Percentiles rank a stretch among this genome's conserved stretches.
These are phyloP conservation scores for Drosophila silvestris DNA, from an alignment of 2,888 invertebrate genomes.

Conservation along the genomic window DNA sequence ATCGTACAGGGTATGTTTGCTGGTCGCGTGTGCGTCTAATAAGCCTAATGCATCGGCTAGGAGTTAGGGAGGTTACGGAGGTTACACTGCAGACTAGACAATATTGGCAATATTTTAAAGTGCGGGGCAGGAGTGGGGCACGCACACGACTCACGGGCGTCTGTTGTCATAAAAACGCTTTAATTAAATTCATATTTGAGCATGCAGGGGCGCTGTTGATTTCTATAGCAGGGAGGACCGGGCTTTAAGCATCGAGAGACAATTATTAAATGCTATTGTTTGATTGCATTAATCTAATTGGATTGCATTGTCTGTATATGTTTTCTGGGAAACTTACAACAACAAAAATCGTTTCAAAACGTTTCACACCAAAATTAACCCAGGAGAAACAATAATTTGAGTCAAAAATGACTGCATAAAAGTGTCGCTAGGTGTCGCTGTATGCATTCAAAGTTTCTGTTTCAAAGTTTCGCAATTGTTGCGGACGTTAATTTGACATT, in stretches of 20 bases:
- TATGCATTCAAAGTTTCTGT: conserved; percentile 31
- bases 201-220: conserved; percentile 50
- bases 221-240: conserved; percentile 43
- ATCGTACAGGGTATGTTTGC: conserved; percentile 21
- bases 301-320: conserved; percentile 38
- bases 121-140: conserved; percentile 37
- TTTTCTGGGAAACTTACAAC: neutral
- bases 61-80: conserved; percentile 28
- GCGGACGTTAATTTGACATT: conserved; percentile 68
- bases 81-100: conserved; percentile 65
- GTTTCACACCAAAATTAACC: neutral
- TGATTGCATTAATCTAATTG: conserved; percentile 74
- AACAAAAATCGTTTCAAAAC: conserved; percentile 5
- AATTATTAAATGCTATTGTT: conserved; percentile 64
- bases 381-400: neutral
- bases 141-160: conserved; percentile 63
- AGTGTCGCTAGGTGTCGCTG: conserved; percentile 43
- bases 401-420: conserved; percentile 22
- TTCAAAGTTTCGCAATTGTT: conserved; percentile 53
- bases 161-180: conserved; percentile 78
- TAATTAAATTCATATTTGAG: conserved; percentile 83
- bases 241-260: conserved; percentile 44
- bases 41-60: conserved; percentile 71
- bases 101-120: conserved; percentile 82
- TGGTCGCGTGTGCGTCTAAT: conserved; percentile 74